Conservation (phyloP, 2,797 vertebrate species). For the Chiloscyllium punctatum region DNA sequence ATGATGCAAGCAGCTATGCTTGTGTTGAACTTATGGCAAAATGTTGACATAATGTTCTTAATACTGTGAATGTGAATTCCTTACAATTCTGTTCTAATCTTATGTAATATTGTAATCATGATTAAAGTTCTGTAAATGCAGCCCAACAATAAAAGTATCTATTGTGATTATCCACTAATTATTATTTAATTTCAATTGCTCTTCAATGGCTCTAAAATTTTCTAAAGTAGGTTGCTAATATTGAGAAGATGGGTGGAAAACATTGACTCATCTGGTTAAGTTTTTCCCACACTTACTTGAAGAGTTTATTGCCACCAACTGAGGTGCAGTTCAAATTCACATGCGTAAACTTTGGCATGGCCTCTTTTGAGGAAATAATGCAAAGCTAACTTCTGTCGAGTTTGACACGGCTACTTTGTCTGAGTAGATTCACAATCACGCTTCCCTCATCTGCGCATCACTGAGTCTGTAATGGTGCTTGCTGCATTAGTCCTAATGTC, state of each 20-base stretch:
- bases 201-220: background rate
- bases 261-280: background rate
- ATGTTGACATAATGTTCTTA: background rate
- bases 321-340: background rate
- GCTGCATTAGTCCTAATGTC: background rate
- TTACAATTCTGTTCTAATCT: background rate
- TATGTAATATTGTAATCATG: background rate
- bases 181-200: background rate
- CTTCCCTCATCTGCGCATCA: background rate
- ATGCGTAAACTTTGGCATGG: background rate
- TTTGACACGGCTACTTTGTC: background rate
- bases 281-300: background rate
- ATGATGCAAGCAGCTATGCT: background rate
- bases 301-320: background rate
- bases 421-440: conserved; percentile 19
- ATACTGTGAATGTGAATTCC: background rate
- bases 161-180: background rate
- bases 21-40: background rate
- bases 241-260: background rate
- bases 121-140: background rate
- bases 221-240: background rate
- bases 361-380: background rate
- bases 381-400: background rate
- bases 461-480: background rate
- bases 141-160: background rate